phyloP scores from a whole-genome alignment of 2,888 invertebrate genomes.

The Napeogenes sylphis region DNA sequence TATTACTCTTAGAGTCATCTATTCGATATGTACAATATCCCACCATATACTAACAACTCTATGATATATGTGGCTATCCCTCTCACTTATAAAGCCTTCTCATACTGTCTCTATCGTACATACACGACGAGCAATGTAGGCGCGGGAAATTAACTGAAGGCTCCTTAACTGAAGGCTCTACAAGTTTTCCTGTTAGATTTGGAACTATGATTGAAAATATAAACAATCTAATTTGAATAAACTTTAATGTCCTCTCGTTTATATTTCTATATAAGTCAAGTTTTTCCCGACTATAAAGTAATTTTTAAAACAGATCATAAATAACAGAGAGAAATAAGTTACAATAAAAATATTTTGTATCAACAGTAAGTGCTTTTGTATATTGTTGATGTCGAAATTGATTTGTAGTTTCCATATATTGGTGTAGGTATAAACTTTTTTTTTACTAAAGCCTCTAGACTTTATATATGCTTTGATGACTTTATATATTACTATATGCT shows the following conservation, averaged over 20 bases:
- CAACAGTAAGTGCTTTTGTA: no score
- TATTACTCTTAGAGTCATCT: slow-evolving; percentile 17
- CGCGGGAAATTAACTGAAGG: slow-evolving; percentile 30
- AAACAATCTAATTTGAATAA: neutral
- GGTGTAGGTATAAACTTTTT: no score
- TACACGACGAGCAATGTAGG: slow-evolving; percentile 20
- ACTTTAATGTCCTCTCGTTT: neutral
- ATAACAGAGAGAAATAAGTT: no score
- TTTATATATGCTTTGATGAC: no score
- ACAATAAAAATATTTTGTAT: no score
- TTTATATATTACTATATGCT: no score
- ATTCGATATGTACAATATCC: slow-evolving; percentile 10
- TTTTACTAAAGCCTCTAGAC: no score
- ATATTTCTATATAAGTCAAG: neutral
- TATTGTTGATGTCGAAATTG: no score
- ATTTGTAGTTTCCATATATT: no score
- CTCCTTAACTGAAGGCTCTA: slow-evolving; percentile 20
- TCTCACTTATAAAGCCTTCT: slow-evolving; percentile 31
- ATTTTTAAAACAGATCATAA: no score
- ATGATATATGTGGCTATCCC: slow-evolving; percentile 44
- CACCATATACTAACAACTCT: slow-evolving; percentile 37
- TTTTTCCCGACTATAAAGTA: no score
- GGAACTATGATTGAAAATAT: slow-evolving; percentile 9
- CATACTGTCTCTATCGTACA: slow-evolving; percentile 17
- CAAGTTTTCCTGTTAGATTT: slow-evolving; percentile 24